Percentiles rank a stretch among this genome's conserved stretches.
phyloP scores from a whole-genome alignment of 2,113 vertebrate genomes.

The Galeopterus variegatus region DNA sequence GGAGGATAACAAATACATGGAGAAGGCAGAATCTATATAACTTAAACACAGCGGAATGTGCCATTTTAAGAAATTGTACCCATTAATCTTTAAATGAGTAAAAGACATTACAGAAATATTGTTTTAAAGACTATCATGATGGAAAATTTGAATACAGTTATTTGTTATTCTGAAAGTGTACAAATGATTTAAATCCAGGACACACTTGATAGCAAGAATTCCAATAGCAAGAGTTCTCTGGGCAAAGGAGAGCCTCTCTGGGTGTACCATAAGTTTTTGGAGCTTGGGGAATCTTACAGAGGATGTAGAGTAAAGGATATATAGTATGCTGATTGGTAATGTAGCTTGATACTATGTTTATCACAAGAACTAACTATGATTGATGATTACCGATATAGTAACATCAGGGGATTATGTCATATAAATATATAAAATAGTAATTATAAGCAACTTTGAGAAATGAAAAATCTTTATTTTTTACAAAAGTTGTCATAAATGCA shows the following conservation, averaged over 20 bases:
- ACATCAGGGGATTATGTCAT: constrained; percentile 62
- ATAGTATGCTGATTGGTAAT: not conserved
- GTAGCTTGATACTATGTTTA: not conserved
- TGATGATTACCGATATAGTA: not conserved
- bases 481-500: constrained; percentile 85
- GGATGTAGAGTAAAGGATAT: not conserved
- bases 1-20: not conserved
- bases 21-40: not conserved
- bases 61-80: constrained; percentile 48
- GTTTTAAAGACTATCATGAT: not conserved
- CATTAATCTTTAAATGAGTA: not conserved
- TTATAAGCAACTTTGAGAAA: constrained; percentile 84
- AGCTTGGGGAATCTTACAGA: not conserved
- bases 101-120: not conserved
- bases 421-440: constrained; percentile 78
- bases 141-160: constrained; percentile 29
- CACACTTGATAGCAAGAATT: not conserved
- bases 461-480: constrained; percentile 85
- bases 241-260: not conserved
- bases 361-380: constrained; percentile 54
- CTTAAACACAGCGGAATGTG: not conserved
- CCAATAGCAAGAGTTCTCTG: not conserved
- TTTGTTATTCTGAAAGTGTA: constrained; percentile 50
- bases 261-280: not conserved
- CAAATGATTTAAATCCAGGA: constrained; percentile 49